Base-by-base conservation (phyloP, 2,113 vertebrate species). In the Microtus montanus region DNA sequence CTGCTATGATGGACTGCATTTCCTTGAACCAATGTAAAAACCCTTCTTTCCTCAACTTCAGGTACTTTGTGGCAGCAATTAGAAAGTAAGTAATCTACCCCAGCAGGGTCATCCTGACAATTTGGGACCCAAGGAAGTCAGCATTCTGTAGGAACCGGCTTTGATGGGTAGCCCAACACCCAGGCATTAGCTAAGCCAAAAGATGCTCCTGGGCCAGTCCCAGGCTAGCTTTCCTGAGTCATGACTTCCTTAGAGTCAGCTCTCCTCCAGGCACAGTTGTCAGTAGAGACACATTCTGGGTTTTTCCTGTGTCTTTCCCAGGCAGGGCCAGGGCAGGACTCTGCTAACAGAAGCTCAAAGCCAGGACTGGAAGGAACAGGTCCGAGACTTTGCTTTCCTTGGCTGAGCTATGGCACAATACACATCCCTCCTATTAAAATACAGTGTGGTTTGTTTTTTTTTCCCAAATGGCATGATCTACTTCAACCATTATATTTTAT, bases 321-420 rank as follows among this genome's bases (percentile, higher is more conserved):
- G 79, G 30, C 63, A 19, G 44, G 44, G 20, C 30, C 26, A 28
- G 80, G 2, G 47, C 9, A 5, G 35, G 24, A n/a, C 49, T 52
- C 3, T 2, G 61, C 33, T 87, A 80, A 38, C 1, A 1, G 66
- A 38, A 17, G 87, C 90, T 95, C 71, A 28, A 38, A 38, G 86
- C 20, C 68, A 64, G 71, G 82, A 73, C 63, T 54, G 19, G 79
- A 71, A 47, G 17, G 28, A 33, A 73, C 28, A 91, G 80, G 58
- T 58, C 77, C 20, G 33, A 96, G 95, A 49, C 63, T 87, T 91
- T 91, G 92, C 64, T 93, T 96, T 68, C 91, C 88, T 97, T 95
- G 95, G 96, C 96, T 94, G 74, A 33, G 44, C 35, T 93, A 52
- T 20, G 91, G 77, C 85, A 95, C 94, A 88, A 95, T 33, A 35